Evolutionary conservation across 1,140 invertebrate genomes (phyloP).

Genomic region (Atta cephalotes): DNA sequence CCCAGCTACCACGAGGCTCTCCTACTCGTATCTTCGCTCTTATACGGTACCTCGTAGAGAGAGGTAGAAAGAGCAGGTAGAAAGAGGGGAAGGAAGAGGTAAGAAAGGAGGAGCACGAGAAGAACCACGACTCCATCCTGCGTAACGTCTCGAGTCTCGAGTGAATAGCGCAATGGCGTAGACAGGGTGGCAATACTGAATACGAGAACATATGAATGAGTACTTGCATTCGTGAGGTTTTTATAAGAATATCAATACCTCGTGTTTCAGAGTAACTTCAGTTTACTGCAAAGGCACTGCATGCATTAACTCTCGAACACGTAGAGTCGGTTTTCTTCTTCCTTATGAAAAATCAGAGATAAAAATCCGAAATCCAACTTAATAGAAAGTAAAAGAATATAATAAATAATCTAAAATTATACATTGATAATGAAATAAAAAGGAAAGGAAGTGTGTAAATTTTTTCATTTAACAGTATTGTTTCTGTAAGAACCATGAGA

Average conservation of each 20-base stretch:
- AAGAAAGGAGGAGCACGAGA: constrained; percentile 16
- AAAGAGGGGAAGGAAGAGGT: constrained; percentile 10
- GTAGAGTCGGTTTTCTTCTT: neutral
- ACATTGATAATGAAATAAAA: no score
- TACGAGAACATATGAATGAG: constrained; percentile 60
- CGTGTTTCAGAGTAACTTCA: constrained; percentile 27
- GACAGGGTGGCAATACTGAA: constrained; percentile 68
- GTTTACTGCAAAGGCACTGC: neutral
- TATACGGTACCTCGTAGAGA: constrained; percentile 48
- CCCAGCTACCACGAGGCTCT: constrained; percentile 28
- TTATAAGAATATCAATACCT: constrained; percentile 69
- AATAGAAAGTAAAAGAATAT: neutral
- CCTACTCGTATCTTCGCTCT: constrained; percentile 53
- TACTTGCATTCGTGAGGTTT: constrained; percentile 67
- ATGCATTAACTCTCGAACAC: constrained; percentile 12
- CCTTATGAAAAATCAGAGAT: neutral
- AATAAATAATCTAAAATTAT: neutral
- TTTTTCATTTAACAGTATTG: neutral
- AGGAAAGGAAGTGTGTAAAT: neutral
- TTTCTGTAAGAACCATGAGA: neutral
- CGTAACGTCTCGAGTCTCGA: constrained; percentile 75
- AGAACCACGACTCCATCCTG: constrained; percentile 64
- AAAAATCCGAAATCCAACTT: neutral
- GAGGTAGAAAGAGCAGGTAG: neutral
- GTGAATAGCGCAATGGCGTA: constrained; percentile 71